Evolutionary conservation across 2,888 invertebrate species (phyloP).

Genomic region (Bibio marci): DNA sequence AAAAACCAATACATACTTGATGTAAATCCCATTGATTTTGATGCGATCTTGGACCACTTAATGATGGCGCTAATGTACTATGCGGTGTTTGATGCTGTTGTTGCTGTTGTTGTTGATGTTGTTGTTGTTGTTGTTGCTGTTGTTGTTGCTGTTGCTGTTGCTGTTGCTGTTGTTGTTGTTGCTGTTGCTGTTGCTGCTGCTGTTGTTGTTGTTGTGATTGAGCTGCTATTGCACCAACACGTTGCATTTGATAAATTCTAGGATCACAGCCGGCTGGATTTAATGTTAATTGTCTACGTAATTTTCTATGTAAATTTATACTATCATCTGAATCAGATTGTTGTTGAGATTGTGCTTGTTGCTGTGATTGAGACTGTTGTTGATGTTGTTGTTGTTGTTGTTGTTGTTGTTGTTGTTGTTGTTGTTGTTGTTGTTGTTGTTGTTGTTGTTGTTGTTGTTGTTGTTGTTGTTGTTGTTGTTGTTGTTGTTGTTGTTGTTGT

Average conservation of each 20-base stretch:
- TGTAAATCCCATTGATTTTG: constrained; percentile 15
- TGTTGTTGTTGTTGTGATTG: constrained; percentile 10
- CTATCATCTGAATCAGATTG: constrained; percentile 17
- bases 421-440: constrained; percentile 12
- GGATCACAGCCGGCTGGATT: constrained; percentile 61
- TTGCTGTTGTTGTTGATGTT: constrained; percentile 13
- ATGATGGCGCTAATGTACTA: constrained; percentile 14
- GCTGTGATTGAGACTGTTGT: constrained; percentile 12
- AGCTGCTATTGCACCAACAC: constrained; percentile 9
- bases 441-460: constrained; percentile 5
- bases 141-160: too few species aligned
- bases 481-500: constrained; percentile 7
- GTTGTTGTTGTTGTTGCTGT: constrained; percentile 6
- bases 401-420: too few species aligned
- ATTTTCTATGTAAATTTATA: constrained; percentile 56
- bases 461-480: constrained; percentile 16
- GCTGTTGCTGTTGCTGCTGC: too few species aligned
- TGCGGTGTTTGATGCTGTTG: constrained; percentile 16
- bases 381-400: constrained; percentile 1
- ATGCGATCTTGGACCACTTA: constrained; percentile 12
- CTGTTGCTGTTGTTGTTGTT: constrained; percentile 15
- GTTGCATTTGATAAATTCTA: constrained; percentile 34
- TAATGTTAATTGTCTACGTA: constrained; percentile 64
- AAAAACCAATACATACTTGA: constrained; percentile 12
- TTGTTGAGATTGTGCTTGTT: constrained; percentile 9